Percentiles rank a stretch among this genome's conserved stretches.
Evolutionary conservation across 2,113 vertebrate genomes (phyloP).

Genomic region (Grammatotria lemairii): DNA sequence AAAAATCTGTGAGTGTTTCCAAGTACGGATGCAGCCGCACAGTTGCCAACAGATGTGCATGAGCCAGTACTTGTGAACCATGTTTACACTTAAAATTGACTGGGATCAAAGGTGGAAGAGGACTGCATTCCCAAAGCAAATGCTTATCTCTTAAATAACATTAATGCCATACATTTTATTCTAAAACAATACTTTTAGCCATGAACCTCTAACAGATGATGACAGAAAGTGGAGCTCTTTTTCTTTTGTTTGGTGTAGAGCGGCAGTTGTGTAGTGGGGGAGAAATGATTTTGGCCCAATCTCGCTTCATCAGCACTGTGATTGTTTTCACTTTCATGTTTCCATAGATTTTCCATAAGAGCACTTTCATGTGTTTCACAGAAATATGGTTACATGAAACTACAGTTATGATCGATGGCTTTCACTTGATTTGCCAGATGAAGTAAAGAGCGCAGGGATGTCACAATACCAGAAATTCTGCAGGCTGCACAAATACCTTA

Average conservation of each 20-base stretch:
- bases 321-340: neutral
- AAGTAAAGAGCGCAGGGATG: neutral
- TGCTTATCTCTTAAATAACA: neutral
- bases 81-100: neutral
- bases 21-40: neutral
- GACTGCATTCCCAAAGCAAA: neutral
- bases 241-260: neutral
- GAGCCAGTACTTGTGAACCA: neutral
- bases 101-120: neutral
- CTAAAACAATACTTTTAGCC: neutral
- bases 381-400: neutral
- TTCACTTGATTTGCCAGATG: neutral
- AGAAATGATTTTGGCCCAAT: neutral
- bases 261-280: neutral
- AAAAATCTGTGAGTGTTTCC: neutral
- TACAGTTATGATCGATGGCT: neutral
- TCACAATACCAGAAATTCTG: neutral
- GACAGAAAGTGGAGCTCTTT: neutral
- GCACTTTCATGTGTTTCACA: neutral
- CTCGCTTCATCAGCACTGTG: neutral
- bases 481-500: neutral
- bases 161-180: neutral
- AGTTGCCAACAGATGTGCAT: neutral
- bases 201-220: neutral
- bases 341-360: neutral